Evolutionary conservation across 2,113 vertebrate genomes (phyloP).

Genomic region (Stegostoma tigrinum): DNA sequence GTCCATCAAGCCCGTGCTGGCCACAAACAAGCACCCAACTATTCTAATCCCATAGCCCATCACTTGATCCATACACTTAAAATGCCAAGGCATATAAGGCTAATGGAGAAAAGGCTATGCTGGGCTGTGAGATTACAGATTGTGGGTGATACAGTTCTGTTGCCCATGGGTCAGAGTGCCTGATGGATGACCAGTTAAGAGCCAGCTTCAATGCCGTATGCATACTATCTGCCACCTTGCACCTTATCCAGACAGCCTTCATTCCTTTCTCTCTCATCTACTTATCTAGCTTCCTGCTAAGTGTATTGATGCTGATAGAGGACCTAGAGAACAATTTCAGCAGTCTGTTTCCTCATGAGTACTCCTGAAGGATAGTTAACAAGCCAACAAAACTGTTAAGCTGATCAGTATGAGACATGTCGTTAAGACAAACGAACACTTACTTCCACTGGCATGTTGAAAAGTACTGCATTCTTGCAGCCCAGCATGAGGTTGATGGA

Average conservation of each 20-base stretch:
- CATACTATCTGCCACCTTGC: background rate
- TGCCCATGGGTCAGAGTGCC: no score
- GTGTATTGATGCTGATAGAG: background rate
- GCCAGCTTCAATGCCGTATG: background rate
- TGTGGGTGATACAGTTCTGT: no score
- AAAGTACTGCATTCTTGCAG: background rate
- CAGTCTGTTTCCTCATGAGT: background rate
- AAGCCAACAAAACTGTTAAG: background rate
- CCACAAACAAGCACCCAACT: no score
- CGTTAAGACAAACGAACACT: background rate
- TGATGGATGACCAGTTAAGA: background rate
- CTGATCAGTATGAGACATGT: background rate
- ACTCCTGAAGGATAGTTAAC: background rate
- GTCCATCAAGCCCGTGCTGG: no score
- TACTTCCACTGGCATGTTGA: background rate
- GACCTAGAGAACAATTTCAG: background rate
- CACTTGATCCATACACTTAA: no score
- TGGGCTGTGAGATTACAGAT: no score
- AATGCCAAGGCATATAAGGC: no score
- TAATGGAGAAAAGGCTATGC: no score
- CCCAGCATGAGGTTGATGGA: background rate
- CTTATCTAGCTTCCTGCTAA: background rate
- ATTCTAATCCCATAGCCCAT: no score
- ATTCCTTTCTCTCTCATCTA: background rate
- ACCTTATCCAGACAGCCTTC: background rate